Base-by-base conservation (phyloP, 2,113 vertebrate genomes). In the Otocyon megalotis region DNA sequence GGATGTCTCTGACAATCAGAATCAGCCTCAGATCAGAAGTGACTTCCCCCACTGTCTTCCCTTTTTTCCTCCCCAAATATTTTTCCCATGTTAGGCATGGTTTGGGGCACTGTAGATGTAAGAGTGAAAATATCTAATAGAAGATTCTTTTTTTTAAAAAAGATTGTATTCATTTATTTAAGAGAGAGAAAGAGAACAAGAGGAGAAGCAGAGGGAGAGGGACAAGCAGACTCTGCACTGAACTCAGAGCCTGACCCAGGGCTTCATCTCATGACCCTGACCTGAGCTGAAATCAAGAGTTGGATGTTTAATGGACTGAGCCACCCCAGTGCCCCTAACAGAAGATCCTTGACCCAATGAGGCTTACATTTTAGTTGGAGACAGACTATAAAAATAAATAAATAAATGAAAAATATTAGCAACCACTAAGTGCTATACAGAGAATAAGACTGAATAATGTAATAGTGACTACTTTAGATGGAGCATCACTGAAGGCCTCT, bases 1-100 rank as follows among this genome's bases (percentile, higher is more conserved):
- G 82, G 95, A 98, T 82, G 43, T 54, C 60, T 43, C 88, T 89
- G 95, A 97, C 22, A 35, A 86, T 26, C 79, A 97, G 79, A 50
- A 88, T 28, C 88, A 97, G 76, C 93, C 81, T 86, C 76, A 85
- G 89, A 83, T 84, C 91, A 97, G 87, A 98, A 97, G 83, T 63
- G 22, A 26, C 35, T 43, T 72, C 56, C 96, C 72, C 97, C 85
- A 58, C 30, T 72, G 60, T 97, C 98, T 96, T 95, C 30, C 86
- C 96, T 95, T 86, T 58, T 48, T 60, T 24, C 37, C 32, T 89
- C 48, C 26, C n/a, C 32, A 54, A 92, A 82, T 48, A 90, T 90
- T 62, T 88, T 76, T 77, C 32, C 20, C n/a, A 20, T 35, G 26
- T 35, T 37, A 86, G 53, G 32, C 20, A 85, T 26, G 65, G 32